phyloP scores from a whole-genome alignment of 2,797 vertebrate species.

The Peromyscus aztecus region DNA sequence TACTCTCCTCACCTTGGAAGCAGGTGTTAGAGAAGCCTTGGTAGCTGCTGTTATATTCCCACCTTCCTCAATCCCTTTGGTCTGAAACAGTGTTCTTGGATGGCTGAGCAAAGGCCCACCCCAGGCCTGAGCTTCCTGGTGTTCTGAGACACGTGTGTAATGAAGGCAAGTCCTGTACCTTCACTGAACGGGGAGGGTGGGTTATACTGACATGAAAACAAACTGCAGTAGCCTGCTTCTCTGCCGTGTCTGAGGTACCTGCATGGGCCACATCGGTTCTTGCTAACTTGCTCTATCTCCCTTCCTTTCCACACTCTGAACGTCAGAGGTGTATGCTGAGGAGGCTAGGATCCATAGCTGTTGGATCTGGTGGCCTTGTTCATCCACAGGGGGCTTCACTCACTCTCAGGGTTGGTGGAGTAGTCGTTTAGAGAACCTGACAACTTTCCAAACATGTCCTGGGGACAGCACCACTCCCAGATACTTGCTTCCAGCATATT shows the following conservation, averaged over 20 bases:
- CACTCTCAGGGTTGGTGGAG: not conserved
- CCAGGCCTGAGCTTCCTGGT: not conserved
- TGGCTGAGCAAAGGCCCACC: not conserved
- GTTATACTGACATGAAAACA: not conserved
- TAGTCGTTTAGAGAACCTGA: not conserved
- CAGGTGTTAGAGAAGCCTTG: not conserved
- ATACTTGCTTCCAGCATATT: not conserved
- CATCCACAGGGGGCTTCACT: not conserved
- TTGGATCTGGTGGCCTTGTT: not conserved
- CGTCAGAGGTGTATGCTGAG: not conserved
- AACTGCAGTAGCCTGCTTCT: not conserved
- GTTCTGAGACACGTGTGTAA: not conserved
- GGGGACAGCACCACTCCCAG: too few species aligned
- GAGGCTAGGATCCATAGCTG: not conserved
- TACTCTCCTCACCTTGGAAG: not conserved
- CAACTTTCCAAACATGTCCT: not conserved
- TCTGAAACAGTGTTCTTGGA: rapidly evolving
- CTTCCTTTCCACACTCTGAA: not conserved
- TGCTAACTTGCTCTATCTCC: not conserved
- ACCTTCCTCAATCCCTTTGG: not conserved
- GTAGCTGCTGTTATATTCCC: too few species aligned
- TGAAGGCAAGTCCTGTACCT: not conserved
- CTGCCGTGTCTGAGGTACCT: not conserved
- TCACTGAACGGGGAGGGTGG: not conserved
- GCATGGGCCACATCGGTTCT: not conserved